These are phyloP conservation scores for Ametastegia equiseti DNA, from an alignment of 2,888 invertebrate genomes.

Conservation along the genomic window DNA sequence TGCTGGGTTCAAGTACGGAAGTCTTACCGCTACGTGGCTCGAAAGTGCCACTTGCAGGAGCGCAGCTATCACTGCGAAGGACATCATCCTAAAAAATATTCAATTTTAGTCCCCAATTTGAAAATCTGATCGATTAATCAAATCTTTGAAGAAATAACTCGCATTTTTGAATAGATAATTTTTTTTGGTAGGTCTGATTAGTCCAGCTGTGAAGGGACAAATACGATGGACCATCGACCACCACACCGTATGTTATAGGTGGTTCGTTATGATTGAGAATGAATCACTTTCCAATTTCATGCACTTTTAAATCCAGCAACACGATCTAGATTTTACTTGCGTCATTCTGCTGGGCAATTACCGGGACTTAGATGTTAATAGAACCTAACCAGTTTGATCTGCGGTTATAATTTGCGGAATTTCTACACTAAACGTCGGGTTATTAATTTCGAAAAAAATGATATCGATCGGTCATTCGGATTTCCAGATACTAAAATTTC, in stretches of 20 bases:
- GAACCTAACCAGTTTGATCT: background rate
- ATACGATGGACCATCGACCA: background rate
- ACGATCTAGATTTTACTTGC: constrained; percentile 25
- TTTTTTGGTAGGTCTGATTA: background rate
- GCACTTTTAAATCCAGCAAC: background rate
- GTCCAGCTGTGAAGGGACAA: background rate
- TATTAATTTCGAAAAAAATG: no score
- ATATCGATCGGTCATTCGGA: no score
- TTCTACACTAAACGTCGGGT: no score
- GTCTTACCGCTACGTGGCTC: constrained; percentile 71
- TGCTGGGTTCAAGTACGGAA: constrained; percentile 78
- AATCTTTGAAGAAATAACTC: background rate
- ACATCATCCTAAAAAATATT: constrained; percentile 66
- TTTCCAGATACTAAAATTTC: no score
- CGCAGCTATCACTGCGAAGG: constrained; percentile 66
- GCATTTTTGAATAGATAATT: background rate
- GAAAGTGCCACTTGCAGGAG: constrained; percentile 67
- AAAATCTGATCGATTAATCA: background rate
- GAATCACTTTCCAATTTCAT: constrained; percentile 37
- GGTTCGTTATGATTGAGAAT: background rate
- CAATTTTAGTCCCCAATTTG: background rate
- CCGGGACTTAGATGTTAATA: background rate
- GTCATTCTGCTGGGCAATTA: background rate
- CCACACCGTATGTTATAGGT: background rate
- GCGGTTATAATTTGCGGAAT: background rate